Evolutionary conservation across 2,113 vertebrate genomes (phyloP), one percentile per base, ranked within the genome.

Genomic region (Rhizomys pruinosus): DNA sequence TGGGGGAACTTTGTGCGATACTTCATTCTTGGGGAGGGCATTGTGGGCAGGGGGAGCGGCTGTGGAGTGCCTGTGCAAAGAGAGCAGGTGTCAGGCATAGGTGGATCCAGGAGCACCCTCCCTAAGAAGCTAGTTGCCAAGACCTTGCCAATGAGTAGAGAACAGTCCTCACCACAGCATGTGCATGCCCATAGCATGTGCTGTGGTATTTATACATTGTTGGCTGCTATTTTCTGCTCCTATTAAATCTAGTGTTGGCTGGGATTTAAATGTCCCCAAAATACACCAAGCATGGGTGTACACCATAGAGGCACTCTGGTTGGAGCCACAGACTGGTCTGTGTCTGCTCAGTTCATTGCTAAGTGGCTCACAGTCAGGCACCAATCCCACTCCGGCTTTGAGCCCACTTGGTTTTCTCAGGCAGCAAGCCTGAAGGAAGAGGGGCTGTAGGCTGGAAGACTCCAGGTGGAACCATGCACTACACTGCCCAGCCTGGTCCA

Each of bases 1-100:
- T 13, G 63, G 1, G 0, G 91, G n/a, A 61, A 64, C 84, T 34
- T 85, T 86, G 92, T 29, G 93, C 11, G 61, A 76, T 4, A 80
- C 17, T 27, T 97, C 93, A 0, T 29, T 59, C 95, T 96, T 96
- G 27, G 86, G 47, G 76, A 84, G 84, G 69, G 94, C 47, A 15
- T 23, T 80, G 0, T 16, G 55, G n/a, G 66, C 90, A 5, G 47
- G 66, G 42, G 97, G 88, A 69, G 22, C 20, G 27, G 44, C 3
- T 0, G 88, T 4, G 91, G 93, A 68, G 52, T 89, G 77, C 84
- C 92, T 98, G 89, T 27, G n/a, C 72, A 13, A 25, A 32, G 9
- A 74, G 29, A 4, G 0, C 1, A 71, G 76, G 95, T 55, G 74
- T 94, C 47, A 97, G 52, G 63, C 69, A 66, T 0, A 8, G 57